Conservation (phyloP, 2,113 vertebrate genomes). For the Pavo muticus region DNA sequence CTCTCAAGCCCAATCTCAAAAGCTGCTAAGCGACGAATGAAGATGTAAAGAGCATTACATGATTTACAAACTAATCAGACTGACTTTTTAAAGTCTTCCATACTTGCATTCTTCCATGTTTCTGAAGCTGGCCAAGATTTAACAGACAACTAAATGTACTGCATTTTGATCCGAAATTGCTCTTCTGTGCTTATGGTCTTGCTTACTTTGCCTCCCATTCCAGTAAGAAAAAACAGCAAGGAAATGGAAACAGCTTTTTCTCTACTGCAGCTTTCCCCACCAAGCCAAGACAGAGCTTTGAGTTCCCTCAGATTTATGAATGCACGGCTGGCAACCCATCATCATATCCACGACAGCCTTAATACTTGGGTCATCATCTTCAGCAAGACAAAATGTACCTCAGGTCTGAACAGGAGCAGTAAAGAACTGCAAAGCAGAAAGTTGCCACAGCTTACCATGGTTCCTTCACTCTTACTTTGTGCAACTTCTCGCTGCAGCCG, state of each 20-base stretch:
- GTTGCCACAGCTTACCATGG: constrained; percentile 84
- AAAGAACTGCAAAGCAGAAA: background rate
- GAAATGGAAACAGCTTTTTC: background rate
- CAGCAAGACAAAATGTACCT: background rate
- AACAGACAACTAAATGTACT: background rate
- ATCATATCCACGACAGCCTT: background rate
- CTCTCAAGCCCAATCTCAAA: constrained; percentile 47
- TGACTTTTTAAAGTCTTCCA: background rate
- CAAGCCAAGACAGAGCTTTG: background rate
- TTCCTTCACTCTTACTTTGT: constrained; percentile 88
- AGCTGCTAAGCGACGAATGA: constrained; percentile 23
- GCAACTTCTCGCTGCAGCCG: constrained; percentile 90
- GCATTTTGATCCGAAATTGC: constrained; percentile 17
- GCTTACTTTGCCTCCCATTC: background rate
- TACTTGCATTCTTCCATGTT: constrained; percentile 1
- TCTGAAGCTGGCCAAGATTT: background rate
- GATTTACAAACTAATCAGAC: constrained; percentile 9
- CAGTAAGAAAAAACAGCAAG: background rate
- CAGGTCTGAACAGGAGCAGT: background rate
- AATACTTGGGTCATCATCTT: background rate
- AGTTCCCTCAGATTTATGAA: background rate
- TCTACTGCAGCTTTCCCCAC: background rate
- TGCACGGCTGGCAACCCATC: background rate
- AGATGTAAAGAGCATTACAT: constrained; percentile 21
- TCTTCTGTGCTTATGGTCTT: background rate